Evolutionary conservation across 1,140 invertebrate species (phyloP), one percentile per base, ranked within the genome.

Genomic region (Tyrophagus putrescentiae): DNA sequence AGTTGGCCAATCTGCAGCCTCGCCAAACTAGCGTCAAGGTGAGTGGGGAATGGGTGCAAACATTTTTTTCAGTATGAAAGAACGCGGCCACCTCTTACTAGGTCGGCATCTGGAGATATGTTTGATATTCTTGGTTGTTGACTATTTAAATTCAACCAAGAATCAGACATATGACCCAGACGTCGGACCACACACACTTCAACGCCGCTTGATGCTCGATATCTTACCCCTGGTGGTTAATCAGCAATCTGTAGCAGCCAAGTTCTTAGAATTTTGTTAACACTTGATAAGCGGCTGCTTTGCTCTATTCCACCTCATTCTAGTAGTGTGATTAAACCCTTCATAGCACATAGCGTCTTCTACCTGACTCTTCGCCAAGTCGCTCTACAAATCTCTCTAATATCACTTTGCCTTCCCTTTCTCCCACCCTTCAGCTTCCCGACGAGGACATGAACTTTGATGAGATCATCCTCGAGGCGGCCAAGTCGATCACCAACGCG

Each of bases 81-180:
- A 56, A 3, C 36, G 21, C 36, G 7, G 16, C 16, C 28, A 4
- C 42, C 27, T 23, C 21, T 52, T 21, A 7, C 39, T 1, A 61
- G 29, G 42, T 16, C 6, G 29, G 70, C 74, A 73, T 84, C 80
- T 79, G 85, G 73, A 93, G 91, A 96, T 96, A 96, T 96, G 91
- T 96, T 96, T 96, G 91, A 94, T 95, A 95, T 95, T 95, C 90
- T 96, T 95, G 91, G 90, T 95, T 93, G 88, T 91, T 78, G 75
- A 74, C 6, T 18, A 50, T 59, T 67, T 72, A 69, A 71, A 74
- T 79, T 84, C 88, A 88, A 90, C 91, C 90, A 84, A 87, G 86
- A 92, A 88, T 92, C 90, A 92, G 89, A 95, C 91, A 94, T 96
- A 93, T 94, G 53, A 56, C 61, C 54, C 42, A 59, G 34, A n/a